Base-by-base conservation (phyloP, 2,113 vertebrate genomes). In the Ascaphus truei region DNA sequence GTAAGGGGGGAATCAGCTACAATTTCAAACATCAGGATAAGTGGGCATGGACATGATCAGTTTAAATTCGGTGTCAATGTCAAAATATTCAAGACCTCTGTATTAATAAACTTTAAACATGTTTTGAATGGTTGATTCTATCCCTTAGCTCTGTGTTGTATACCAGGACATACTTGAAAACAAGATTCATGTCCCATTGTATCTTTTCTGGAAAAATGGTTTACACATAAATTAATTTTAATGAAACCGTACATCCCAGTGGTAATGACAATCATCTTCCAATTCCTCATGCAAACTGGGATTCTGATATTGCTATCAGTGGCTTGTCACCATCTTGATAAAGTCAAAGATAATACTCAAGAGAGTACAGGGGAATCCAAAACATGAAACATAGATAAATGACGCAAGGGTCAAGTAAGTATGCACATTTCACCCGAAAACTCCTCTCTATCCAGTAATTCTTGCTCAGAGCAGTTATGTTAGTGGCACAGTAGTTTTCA, bases 201-300 rank as follows among this genome's bases (percentile, higher is more conserved):
- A 62, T 47, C 60, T 47, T 29, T 23, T 29, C 7, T 9, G 18
- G 43, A 22, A 29, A 62, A 62, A 62, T 47, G 33, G 31, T 62
- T 39, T 45, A 48, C 33, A 41, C 47, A 62, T 62, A 62, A 45
- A 62, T 62, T 30, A 47, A 62, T 62, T 47, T 62, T 62, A 62
- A 62, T 15, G 12, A 29, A 18, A n/a, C n/a, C n/a, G n/a, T n/a
- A 48, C 29, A 34, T 62, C 29, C 48, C 48, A 62, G 47, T 41
- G 31, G 18, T 11, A 5, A 30, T 47, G 41, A 62, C 60, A 62
- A 47, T 62, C 27, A 33, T 62, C 41, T 43, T 23, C 47, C 47
- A 62, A 47, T 62, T 37, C 41, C 8, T 16, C 41, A 30, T 30
- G 16, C 16, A 29, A 62, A 41, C n/a, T 30, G 47, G 31, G 16